phyloP scores from a whole-genome alignment of 2,888 invertebrate species.

The Euzetes globulus region DNA sequence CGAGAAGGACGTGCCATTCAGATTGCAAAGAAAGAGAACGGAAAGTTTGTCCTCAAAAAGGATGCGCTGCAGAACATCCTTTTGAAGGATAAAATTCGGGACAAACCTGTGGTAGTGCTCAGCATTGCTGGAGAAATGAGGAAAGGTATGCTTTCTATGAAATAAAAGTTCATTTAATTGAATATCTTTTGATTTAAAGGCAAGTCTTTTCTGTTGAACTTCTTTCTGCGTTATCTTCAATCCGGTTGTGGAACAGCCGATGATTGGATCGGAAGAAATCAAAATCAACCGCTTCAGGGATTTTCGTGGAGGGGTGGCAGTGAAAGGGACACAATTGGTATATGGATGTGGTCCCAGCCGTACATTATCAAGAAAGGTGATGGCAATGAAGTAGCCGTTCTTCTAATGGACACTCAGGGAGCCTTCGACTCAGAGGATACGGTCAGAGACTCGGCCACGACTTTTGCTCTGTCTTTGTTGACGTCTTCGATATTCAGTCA shows the following conservation, averaged over 20 bases:
- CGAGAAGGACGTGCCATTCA: too few species aligned
- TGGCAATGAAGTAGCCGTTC: slow-evolving; percentile 59
- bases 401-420: slow-evolving; percentile 89
- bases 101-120: slow-evolving; percentile 38
- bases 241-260: slow-evolving; percentile 27
- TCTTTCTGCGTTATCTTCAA: slow-evolving; percentile 68
- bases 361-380: slow-evolving; percentile 61
- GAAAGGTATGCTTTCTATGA: slow-evolving; percentile 26
- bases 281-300: slow-evolving; percentile 52
- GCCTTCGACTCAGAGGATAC: slow-evolving; percentile 97
- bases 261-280: neutral
- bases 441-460: slow-evolving; percentile 93
- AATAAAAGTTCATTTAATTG: neutral
- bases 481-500: slow-evolving; percentile 84
- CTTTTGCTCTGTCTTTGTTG: slow-evolving; percentile 97
- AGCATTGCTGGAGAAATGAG: slow-evolving; percentile 43
- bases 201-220: slow-evolving; percentile 93
- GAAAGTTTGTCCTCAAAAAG: too few species aligned
- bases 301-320: slow-evolving; percentile 94
- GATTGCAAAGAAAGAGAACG: too few species aligned
- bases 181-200: slow-evolving; percentile 51
- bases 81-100: too few species aligned
- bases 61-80: too few species aligned
- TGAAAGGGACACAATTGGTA: slow-evolving; percentile 93
- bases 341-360: slow-evolving; percentile 90